Evolutionary conservation across 2,113 vertebrate genomes (phyloP).

Genomic region (Odontophorus gujanensis): DNA sequence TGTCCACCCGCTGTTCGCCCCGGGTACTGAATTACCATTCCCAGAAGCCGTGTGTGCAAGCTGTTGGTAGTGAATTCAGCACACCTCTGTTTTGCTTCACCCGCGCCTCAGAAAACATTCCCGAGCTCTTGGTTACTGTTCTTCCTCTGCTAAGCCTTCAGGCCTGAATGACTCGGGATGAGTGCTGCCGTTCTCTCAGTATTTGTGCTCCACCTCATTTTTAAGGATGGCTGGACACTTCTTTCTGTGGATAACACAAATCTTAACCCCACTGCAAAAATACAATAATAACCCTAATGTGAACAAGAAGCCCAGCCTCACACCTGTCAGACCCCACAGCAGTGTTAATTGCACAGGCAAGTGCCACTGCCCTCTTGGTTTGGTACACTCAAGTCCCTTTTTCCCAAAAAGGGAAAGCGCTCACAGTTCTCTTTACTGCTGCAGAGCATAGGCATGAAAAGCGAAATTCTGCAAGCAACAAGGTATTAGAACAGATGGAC

Average conservation of each 20-base stretch:
- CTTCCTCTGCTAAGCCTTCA: not conserved
- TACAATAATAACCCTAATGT: not conserved
- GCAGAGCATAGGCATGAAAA: not conserved
- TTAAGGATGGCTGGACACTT: not conserved
- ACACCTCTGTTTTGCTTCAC: not conserved
- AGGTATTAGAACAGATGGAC: constrained; percentile 39
- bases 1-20: fast-evolving
- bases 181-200: fast-evolving
- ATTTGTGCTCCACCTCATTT: not conserved
- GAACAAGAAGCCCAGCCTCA: fast-evolving
- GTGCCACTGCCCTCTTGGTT: not conserved
- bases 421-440: not conserved
- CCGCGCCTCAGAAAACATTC: not conserved
- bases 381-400: not conserved
- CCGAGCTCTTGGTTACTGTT: not conserved
- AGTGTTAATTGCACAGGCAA: not conserved
- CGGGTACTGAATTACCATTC: too few species aligned
- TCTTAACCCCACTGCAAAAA: not conserved
- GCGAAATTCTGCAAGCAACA: constrained; percentile 6
- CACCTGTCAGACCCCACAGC: not conserved
- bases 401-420: not conserved
- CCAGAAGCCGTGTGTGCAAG: not conserved
- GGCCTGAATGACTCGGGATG: not conserved
- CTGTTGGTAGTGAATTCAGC: not conserved
- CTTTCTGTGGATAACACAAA: not conserved